Conservation (phyloP, 92 coral and sea anemone genomes). For the Galaxea fascicularis region DNA sequence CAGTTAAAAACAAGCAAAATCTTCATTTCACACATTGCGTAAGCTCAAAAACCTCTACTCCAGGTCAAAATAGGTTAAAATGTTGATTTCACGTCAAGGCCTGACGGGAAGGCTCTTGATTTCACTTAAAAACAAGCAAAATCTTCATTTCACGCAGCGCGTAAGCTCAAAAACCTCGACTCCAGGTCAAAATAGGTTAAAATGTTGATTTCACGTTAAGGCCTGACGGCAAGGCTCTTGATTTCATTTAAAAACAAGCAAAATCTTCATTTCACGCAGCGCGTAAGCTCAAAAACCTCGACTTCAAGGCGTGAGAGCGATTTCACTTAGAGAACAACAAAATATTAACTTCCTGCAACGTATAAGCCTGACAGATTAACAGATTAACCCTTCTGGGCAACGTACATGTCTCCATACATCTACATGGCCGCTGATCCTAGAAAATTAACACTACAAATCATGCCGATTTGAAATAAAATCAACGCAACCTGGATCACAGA, state of each 20-base stretch:
- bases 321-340: too few relatives aligned
- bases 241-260: too few relatives aligned
- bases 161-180: not conserved
- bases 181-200: not conserved
- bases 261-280: too few relatives aligned
- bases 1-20: too few relatives aligned
- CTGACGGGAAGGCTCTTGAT: too few relatives aligned
- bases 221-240: constrained; percentile 5
- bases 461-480: too few relatives aligned
- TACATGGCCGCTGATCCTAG: not conserved
- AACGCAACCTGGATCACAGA: not conserved
- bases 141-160: not conserved
- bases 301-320: too few relatives aligned
- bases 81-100: too few relatives aligned
- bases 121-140: constrained; percentile 3
- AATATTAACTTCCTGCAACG: too few relatives aligned
- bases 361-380: not conserved
- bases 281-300: not conserved
- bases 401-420: not conserved
- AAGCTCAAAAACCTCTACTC: too few relatives aligned
- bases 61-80: too few relatives aligned
- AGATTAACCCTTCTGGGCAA: constrained; percentile 6
- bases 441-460: not conserved
- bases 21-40: too few relatives aligned
- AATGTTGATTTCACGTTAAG: not conserved